Evolutionary conservation across 2,797 vertebrate species (phyloP).

Genomic region (Labroides dimidiatus): DNA sequence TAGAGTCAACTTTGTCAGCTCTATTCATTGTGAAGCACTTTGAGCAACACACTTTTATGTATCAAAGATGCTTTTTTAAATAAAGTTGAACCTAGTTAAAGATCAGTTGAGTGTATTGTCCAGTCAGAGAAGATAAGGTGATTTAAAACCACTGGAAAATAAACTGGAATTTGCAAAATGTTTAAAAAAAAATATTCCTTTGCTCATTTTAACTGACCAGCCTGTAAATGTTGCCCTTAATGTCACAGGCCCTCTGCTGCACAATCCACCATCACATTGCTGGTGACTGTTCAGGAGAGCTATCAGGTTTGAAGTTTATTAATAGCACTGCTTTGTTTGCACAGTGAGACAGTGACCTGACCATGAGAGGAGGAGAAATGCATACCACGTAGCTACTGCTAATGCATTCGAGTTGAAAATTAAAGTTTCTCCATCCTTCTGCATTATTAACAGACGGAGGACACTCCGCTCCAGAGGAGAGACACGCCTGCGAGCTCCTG

Average conservation of each 20-base stretch:
- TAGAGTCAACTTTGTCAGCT: too few relatives aligned
- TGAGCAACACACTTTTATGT: too few relatives aligned
- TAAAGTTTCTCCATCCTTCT: constrained; percentile 56
- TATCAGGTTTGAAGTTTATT: constrained; percentile 62
- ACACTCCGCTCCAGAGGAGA: constrained; percentile 32
- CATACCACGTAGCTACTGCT: constrained; percentile 54
- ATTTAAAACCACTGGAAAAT: constrained; percentile 42
- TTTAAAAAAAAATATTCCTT: too few relatives aligned
- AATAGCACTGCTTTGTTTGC: constrained; percentile 68
- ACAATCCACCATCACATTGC: constrained; percentile 36
- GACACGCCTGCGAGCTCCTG: constrained; percentile 29
- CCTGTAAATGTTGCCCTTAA: constrained; percentile 53
- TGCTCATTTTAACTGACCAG: constrained; percentile 29
- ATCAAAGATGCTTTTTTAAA: too few relatives aligned
- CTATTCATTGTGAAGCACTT: too few relatives aligned
- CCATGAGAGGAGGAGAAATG: constrained; percentile 48
- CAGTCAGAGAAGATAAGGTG: constrained; percentile 18
- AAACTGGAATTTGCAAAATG: constrained; percentile 44
- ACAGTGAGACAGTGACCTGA: constrained; percentile 48
- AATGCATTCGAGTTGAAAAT: constrained; percentile 72
- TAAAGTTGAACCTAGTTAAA: too few relatives aligned
- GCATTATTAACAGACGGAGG: constrained; percentile 69
- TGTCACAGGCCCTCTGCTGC: constrained; percentile 46
- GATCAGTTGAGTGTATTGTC: too few relatives aligned
- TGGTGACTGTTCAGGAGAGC: constrained; percentile 30